Base-by-base conservation (phyloP, 2,797 vertebrate species). In the Sciurus carolinensis region DNA sequence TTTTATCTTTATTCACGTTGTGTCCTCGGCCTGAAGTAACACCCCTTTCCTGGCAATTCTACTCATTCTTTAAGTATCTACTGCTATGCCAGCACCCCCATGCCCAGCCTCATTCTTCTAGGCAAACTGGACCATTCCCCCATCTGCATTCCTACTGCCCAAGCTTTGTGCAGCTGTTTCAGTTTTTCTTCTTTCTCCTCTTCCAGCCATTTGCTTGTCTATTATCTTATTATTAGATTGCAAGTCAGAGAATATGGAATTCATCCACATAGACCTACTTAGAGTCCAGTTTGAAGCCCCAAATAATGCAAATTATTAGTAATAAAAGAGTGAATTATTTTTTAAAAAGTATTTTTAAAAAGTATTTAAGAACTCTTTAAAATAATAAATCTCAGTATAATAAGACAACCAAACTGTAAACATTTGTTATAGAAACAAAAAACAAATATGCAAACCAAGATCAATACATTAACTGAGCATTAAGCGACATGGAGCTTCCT, bases 311-410 rank as follows among this genome's bases (percentile, higher is more conserved):
- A n/a, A 24, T 6, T 81, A 9, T 15, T 83, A 11, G 39, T 62
- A 50, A 52, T 72, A 92, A 94, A 30, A 42, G 33, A 95, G 6
- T 69, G 7, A 91, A 77, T 67, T 17, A 52, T 77, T 69, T 93
- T 57, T 10, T 3, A 59, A 59, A 52, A 52, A 59, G 24, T 59
- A 57, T 20, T 57, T 57, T 33, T 42, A 80, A 81, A 84, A 75
- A 24, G 30, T 26, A 67, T 36, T 87, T 54, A 36, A 57, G 24
- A 87, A 87, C 84, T 84, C 26, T 91, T 86, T 59, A 62, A 9
- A 86, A 36, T 86, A 69, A 82, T 76, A 83, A 15, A 69, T 57
- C 47, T 22, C 64, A 47, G 14, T 72, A 64, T 13, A 91, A 17
- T 67, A 83, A 81, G 17, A 91, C 0, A 86, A 85, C 59, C 22